Base-by-base conservation (phyloP, 2,113 vertebrate genomes). In the Trachemys scripta region DNA sequence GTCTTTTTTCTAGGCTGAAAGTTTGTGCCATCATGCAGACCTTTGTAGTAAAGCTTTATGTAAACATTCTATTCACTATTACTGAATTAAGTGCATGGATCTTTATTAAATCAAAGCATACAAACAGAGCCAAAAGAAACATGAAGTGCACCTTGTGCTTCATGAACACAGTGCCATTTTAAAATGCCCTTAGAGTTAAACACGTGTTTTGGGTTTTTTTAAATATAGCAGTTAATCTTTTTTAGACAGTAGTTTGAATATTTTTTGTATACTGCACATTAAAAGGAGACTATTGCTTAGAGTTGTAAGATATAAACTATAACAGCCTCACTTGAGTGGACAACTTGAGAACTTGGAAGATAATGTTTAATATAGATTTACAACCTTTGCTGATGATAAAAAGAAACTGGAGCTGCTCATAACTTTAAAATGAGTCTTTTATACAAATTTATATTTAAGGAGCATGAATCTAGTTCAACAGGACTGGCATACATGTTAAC, bases 381-480 rank as follows among this genome's bases (percentile, higher is more conserved):
- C 62, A 17, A 35, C 29, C 14, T 65, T 35, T 65, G 31, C 7
- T 65, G 62, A 35, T 65, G 29, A 11, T 24, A 27, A 62, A 62
- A 65, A 62, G 59, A 62, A 65, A 65, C 62, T 17, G 31, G 29
- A 65, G 31, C 31, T 16, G 59, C 6, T 31, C 14, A 35, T 35
- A 65, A 65, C 31, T 65, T 65, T 14, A 16, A 29, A 59, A 59
- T 29, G 4, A 59, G 25, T 84, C 92, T 94, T 90, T 45, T 45
- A 45, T 45, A 45, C 45, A 45, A 45, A 6, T 45, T 65, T 65
- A 17, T 35, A 35, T 35, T 65, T 65, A 65, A 65, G 29, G 29
- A 38, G 49, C 80, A 29, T 82, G 53, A 90, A 17, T 76, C 13
- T 86, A 17, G 38, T 82, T 94, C 88, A 96, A 90, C 42, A 95